Evolutionary conservation across 2,797 vertebrate species (phyloP), one percentile per base, ranked within the genome.

Genomic region (Dipus sagitta): DNA sequence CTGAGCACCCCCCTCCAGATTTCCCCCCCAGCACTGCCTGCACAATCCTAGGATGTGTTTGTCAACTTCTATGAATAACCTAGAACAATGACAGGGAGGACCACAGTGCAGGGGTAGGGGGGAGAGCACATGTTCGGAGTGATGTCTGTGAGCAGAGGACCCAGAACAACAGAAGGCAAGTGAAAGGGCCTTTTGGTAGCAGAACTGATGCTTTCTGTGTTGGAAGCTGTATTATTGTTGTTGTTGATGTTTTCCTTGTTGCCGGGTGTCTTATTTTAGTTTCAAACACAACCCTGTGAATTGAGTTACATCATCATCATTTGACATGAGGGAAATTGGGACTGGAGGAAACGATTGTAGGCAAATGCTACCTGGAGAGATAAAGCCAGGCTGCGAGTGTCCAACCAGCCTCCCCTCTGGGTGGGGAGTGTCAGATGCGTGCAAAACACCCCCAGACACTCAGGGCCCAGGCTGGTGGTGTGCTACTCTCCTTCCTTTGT

Each of bases 391-490:
- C 26, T 6, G 1, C 6, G 18, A 1, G 13, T 20, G 1, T 47
- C 0, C 21, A 5, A 4, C 21, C 65, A 54, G n/a, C 10, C 1
- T 20, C n/a, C n/a, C 67, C 12, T 8, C 42, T 15, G 28, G 1
- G 9, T 3, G 32, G 28, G 64, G 14, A 58, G 17, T 14, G 10
- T 1, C 38, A 5, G 28, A 2, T 17, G 71, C 1, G 0, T 3
- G 6, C 3, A 5, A 11, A 15, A 78, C 17, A 32, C 38, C 26
- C 38, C 11, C 0, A 34, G n/a, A 12, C 0, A 52, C 1, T 1
- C 30, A 9, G 0, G 1, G 65, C 28, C 42, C 20, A 1, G 64
- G 26, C 58, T 52, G 64, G 23, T 14, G 23, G 2, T 1, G 1
- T 3, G 15, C 8, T 4, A 1, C 20, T 24, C 28, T 54, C 28